Base-by-base conservation (phyloP, 2,888 invertebrate species). In the Blomia tropicalis region DNA sequence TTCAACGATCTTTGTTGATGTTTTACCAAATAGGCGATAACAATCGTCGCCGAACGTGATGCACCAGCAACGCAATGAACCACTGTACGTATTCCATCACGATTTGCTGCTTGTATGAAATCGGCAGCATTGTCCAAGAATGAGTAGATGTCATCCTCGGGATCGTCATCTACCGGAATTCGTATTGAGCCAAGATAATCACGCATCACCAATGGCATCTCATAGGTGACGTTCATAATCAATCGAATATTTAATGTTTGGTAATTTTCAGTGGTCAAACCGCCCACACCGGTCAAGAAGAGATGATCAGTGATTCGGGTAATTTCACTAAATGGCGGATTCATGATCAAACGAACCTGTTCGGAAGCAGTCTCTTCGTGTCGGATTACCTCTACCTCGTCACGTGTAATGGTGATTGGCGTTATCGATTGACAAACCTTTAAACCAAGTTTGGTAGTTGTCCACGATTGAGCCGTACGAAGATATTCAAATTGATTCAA, bases 111-210 rank as follows among this genome's bases (percentile, higher is more conserved):
- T 7, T 44, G 27, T 4, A 59, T 58, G 27, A 43, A 25, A 23
- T 62, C 62, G 41, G 54, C 7, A 19, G 31, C 59, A 14, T 58
- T 25, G 25, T 62, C 41, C 5, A 62, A 43, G 53, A 32, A 61
- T 3, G 60, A 41, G 4, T 5, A 11, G 5, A 62, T 31, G 29
- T 62, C 31, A 2, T 58, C 62, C n/a, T 60, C 19, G 14, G 3
- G 4, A 22, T 29, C 60, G 54, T 62, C 62, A 22, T 62, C 62
- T n/a, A 56, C 60, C 60, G 60, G 60, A 7, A 60, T 17, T 29
- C 60, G 53, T 4, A 60, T 11, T 7, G 60, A 61, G 5, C 14
- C 27, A 7, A 60, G n/a, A n/a, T 27, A 11, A n/a, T 25, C 61
- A 11, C 17, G 29, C 56, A 31, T 32, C 59, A 19, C 17, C 11